phyloP scores from a whole-genome alignment of 1,140 invertebrate genomes.

The Heliconius congener region DNA sequence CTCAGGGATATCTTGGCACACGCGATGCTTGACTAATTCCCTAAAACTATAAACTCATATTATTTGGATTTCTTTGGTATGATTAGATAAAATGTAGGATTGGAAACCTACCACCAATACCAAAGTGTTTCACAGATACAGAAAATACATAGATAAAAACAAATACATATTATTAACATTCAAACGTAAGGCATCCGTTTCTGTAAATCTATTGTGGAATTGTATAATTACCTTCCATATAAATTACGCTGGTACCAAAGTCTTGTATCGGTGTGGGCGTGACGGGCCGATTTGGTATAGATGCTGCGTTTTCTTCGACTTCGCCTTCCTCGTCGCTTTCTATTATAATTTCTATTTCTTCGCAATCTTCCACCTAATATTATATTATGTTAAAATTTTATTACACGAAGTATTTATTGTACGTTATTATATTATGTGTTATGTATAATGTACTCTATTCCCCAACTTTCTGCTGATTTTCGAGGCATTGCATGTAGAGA shows the following conservation, averaged over 20 bases:
- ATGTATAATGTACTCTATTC: too few species aligned
- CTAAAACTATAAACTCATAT: too few species aligned
- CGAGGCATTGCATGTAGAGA: too few species aligned
- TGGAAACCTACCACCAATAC: too few species aligned
- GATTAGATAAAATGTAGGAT: too few species aligned
- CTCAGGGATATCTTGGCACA: background rate
- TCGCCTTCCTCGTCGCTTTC: slow-evolving; percentile 70
- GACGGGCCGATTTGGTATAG: slow-evolving; percentile 52
- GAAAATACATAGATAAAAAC: too few species aligned
- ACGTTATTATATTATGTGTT: too few species aligned
- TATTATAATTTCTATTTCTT: slow-evolving; percentile 76
- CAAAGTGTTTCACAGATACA: too few species aligned
- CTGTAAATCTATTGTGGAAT: background rate
- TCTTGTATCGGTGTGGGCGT: slow-evolving; percentile 74
- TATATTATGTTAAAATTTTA: background rate
- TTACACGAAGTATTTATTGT: too few species aligned
- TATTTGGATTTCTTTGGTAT: too few species aligned
- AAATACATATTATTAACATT: too few species aligned
- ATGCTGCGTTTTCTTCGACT: slow-evolving; percentile 46
- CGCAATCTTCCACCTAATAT: slow-evolving; percentile 74
- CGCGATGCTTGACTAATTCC: background rate
- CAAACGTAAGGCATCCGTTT: background rate
- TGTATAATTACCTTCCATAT: slow-evolving; percentile 68
- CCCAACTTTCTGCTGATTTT: too few species aligned
- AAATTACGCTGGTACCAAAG: slow-evolving; percentile 70